These are phyloP conservation scores for Cyphomyrus plagiostoma DNA, from an alignment of 2,113 vertebrate species.

Conservation along the genomic window DNA sequence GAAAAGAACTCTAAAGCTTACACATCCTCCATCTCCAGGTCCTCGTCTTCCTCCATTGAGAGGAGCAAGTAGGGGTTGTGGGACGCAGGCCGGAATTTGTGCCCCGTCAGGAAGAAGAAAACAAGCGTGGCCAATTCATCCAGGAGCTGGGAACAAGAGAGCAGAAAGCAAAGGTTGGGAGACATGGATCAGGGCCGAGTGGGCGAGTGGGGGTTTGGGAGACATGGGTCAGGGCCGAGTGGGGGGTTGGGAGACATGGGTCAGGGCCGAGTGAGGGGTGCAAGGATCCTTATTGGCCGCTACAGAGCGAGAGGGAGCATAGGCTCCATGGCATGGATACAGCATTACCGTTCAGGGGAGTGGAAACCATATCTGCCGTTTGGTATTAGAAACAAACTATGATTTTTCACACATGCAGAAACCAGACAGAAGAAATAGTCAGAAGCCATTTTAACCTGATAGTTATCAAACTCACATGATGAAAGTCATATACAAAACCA, in stretches of 20 bases:
- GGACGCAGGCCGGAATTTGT: constrained; percentile 76
- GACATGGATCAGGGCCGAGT: neutral
- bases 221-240: neutral
- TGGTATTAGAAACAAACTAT: neutral
- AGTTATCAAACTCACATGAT: neutral
- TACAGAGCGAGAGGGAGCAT: neutral
- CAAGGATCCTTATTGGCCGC: neutral
- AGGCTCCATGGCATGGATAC: neutral
- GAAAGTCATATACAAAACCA: neutral
- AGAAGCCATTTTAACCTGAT: neutral
- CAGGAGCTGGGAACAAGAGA: constrained; percentile 57
- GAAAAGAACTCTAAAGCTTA: constrained; percentile 47
- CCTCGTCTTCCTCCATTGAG: constrained; percentile 75
- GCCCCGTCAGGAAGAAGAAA: constrained; percentile 78
- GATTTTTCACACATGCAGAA: neutral
- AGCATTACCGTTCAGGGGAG: neutral
- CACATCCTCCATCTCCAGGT: constrained; percentile 79
- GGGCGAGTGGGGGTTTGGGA: no score
- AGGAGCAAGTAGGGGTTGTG: constrained; percentile 80
- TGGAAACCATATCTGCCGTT: neutral
- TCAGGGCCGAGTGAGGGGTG: neutral
- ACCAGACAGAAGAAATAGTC: neutral
- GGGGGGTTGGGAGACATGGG: no score
- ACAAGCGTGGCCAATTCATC: constrained; percentile 73
- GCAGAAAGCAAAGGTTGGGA: neutral